Evolutionary conservation across 2,888 invertebrate species (phyloP).

Genomic region (Sesia apiformis): DNA sequence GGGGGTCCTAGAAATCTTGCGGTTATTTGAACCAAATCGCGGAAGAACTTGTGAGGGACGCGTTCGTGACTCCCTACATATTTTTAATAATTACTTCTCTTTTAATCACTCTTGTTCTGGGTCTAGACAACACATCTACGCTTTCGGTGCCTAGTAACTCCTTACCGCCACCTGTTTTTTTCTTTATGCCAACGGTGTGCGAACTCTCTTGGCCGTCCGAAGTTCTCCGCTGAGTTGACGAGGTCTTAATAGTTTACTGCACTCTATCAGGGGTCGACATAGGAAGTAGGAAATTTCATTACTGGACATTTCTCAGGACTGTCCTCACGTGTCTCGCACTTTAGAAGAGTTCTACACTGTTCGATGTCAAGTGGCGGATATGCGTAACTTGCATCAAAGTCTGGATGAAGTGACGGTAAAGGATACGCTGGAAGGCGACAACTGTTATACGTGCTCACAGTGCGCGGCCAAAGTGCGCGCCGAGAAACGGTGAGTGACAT

Average conservation of each 20-base stretch:
- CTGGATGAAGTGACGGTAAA: conserved; percentile 98
- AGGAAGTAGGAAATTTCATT: not conserved
- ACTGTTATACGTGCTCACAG: conserved; percentile 97
- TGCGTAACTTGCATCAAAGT: conserved; percentile 95
- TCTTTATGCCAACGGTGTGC: not conserved
- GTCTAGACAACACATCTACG: too few species aligned
- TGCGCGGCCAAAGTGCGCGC: conserved; percentile 96
- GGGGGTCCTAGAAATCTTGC: too few species aligned
- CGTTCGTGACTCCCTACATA: too few species aligned
- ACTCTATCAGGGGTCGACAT: too few species aligned
- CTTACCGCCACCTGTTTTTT: too few species aligned
- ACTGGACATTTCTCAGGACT: conserved; percentile 76
- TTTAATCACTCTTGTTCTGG: too few species aligned
- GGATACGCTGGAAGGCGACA: conserved; percentile 96
- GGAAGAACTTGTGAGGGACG: too few species aligned
- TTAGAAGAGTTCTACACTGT: conserved; percentile 97
- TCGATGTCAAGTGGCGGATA: conserved; percentile 96
- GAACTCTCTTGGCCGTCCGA: not conserved
- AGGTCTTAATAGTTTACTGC: not conserved
- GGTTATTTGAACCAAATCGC: too few species aligned
- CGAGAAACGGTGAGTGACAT: conserved; percentile 81
- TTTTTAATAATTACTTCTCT: too few species aligned
- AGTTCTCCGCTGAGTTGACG: not conserved
- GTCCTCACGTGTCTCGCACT: conserved; percentile 94
- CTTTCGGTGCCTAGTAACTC: too few species aligned